Percentiles rank a stretch among this genome's conserved stretches.
These are phyloP conservation scores for Sylvietta virens DNA, from an alignment of 2,113 vertebrate genomes.

Conservation along the genomic window DNA sequence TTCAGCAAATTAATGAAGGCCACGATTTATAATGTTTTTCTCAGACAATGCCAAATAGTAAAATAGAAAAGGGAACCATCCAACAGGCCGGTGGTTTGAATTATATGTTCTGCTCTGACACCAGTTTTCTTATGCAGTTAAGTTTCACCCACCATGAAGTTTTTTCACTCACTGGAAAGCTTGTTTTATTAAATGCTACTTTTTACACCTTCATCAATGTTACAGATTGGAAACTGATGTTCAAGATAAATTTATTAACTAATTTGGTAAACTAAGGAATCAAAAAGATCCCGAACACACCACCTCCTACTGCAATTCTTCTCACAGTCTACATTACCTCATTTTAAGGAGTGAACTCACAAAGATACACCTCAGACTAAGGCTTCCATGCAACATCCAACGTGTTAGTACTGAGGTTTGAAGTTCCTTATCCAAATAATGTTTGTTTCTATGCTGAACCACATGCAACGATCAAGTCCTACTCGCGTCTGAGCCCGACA, in stretches of 20 bases:
- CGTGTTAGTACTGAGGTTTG: not conserved
- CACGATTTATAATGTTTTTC: not conserved
- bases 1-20: not conserved
- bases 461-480: fast-evolving
- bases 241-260: not conserved
- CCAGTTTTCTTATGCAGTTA: not conserved
- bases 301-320: not conserved
- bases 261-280: not conserved
- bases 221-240: not conserved
- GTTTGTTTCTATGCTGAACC: not conserved
- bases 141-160: fast-evolving
- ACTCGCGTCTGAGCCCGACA: not conserved
- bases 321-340: not conserved
- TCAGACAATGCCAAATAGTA: not conserved
- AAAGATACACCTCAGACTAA: not conserved
- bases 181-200: not conserved
- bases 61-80: not conserved
- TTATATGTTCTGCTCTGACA: not conserved
- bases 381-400: not conserved
- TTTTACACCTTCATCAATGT: not conserved
- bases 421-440: fast-evolving
- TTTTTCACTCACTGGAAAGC: not conserved
- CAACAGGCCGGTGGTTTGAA: not conserved
- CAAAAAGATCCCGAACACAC: not conserved
- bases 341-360: not conserved